Base-by-base conservation (phyloP, 1,140 invertebrate species). In the Stegodyphus mimosarum region DNA sequence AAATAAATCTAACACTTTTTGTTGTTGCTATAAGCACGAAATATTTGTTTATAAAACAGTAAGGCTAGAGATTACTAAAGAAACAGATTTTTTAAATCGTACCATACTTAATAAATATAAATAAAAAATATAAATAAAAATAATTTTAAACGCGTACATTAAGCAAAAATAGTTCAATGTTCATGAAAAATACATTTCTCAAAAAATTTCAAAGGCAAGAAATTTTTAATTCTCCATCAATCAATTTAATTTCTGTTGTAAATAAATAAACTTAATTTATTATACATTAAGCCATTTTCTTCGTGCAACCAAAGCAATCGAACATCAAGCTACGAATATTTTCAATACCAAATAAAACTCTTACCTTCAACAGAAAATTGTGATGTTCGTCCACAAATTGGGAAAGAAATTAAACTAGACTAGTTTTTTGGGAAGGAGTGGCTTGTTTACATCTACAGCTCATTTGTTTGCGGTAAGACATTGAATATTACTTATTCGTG, bases 381-480 rank as follows among this genome's bases (percentile, higher is more conserved):
- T 60, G 55, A 9, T 11, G 55, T 15, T 60, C 55, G 55, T 9
- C 55, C 9, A 15, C 17, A 67, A 67, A 67, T 67, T 67, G 17
- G 15, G 11, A 17, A 67, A 67, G 17, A 76, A 75, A 75, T 49
- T 75, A 75, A 84, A 84, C 51, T 84, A 60, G 81, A 52, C 51
- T 72, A 84, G 17, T 76, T 69, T 64, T 76, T 74, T 15, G 33
- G 33, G 33, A n/a, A 76, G 81, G 81, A 84, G 81, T 67, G 71
- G 72, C 81, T 84, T 84, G 81, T 76, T 84, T 84, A 84, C 72
- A 84, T 84, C 73, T 63, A 13, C 71, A 52, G 74, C 83, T 86
- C 83, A 86, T 86, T 86, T 86, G 83, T 86, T 86, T 86, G 72
- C 74, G 67, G 66, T 86, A 86, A 86, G 75, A 86, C 83, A 86